phyloP scores from a whole-genome alignment of 2,113 vertebrate genomes.

The Oreochromis tanganicae region DNA sequence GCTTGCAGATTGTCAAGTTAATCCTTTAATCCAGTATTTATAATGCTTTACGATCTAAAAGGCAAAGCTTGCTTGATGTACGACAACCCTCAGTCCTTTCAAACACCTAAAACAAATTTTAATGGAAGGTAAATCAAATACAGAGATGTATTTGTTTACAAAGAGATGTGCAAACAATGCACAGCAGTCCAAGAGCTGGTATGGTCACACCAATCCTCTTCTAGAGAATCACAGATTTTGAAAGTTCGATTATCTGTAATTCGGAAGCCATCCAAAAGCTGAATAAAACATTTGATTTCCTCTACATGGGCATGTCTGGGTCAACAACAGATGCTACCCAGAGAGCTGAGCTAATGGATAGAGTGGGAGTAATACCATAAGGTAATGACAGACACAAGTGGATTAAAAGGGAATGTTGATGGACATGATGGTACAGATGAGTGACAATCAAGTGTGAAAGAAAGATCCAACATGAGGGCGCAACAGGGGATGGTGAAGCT shows the following conservation, averaged over 20 bases:
- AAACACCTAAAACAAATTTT: neutral
- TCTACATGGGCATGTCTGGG: slow-evolving; percentile 45
- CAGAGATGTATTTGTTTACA: neutral
- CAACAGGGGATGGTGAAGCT: neutral
- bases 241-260: neutral
- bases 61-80: neutral
- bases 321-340: neutral
- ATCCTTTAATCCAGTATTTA: neutral
- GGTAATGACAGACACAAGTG: slow-evolving; percentile 54
- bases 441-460: neutral
- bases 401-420: slow-evolving; percentile 57
- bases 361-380: slow-evolving; percentile 39
- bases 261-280: neutral
- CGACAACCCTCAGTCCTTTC: neutral
- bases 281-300: slow-evolving; percentile 19
- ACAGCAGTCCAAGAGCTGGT: neutral
- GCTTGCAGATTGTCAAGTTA: neutral
- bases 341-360: slow-evolving; percentile 20
- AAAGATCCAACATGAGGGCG: neutral
- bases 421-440: slow-evolving; percentile 40
- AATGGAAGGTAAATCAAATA: neutral
- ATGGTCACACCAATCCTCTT: neutral
- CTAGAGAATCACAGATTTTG: neutral
- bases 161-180: neutral
- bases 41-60: neutral